Base-by-base conservation (phyloP, 2,888 invertebrate genomes). In the Folsomia candida region DNA sequence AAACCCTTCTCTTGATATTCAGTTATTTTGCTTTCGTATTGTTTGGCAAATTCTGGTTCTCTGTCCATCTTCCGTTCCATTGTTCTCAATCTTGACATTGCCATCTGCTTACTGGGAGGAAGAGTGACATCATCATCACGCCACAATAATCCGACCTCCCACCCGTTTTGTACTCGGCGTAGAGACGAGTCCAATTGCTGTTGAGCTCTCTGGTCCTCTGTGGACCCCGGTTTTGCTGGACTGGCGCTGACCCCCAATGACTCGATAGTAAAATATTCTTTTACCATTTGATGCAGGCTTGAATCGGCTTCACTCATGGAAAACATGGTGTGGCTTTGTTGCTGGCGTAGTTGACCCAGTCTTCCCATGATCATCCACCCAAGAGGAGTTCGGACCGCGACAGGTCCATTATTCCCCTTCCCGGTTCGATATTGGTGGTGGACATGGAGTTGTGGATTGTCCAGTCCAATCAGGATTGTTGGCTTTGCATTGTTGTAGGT, bases 111-210 rank as follows among this genome's bases (percentile, higher is more conserved):
- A 29, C 72, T 75, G 2, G 64, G n/a, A n/a, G 75, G 70, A 3
- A 75, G 57, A 6, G 2, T 2, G 0, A 29, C 14, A n/a, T 64
- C 51, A 14, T 70, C 51, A 20, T 9, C 18, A 57, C 64, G 65
- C 75, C 72, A 75, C n/a, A 75, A 47, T 18, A 70, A 47, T 2
- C 67, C 70, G 11, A 66, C 64, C 59, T 72, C 72, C 51, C 51
- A 74, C 18, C 59, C 26, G n/a, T 61, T 47, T 18, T 54, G 57
- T 58, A 62, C 24, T 24, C 61, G 4, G n/a, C 26, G 20, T 1
- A 59, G 67, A 11, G 51, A 25, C 3, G 1, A 0, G 1, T n/a
- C 28, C 28, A 69, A 27, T 1, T 64, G 28, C 6, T 25, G 1
- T n/a, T 29, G n/a, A n/a, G 69, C 64, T n/a, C 29, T 3, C 4